Evolutionary conservation across 2,888 invertebrate species (phyloP).

Genomic region (Orthosia incerta): DNA sequence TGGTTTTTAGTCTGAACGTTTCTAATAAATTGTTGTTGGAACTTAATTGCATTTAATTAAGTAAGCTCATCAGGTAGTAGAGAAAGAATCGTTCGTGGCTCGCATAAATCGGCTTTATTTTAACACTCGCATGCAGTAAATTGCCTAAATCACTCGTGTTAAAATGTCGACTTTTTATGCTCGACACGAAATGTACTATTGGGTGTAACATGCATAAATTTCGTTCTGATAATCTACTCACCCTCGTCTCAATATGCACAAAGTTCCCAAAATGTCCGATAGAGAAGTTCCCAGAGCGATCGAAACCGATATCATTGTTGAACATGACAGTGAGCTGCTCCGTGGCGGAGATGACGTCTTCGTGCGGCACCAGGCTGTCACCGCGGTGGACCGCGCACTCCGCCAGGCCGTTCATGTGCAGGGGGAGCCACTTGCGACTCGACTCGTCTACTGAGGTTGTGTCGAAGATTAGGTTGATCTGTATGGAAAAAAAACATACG

Average conservation of each 20-base stretch:
- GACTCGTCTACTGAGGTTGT: slow-evolving; percentile 91
- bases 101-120: no score
- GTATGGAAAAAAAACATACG: slow-evolving; percentile 49
- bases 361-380: slow-evolving; percentile 91
- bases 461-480: slow-evolving; percentile 94
- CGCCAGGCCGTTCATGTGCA: slow-evolving; percentile 94
- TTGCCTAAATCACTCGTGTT: no score
- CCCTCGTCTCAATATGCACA: slow-evolving; percentile 93
- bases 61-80: no score
- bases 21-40: no score
- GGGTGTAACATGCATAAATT: no score
- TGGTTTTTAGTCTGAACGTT: no score
- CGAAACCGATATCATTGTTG: slow-evolving; percentile 92
- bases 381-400: slow-evolving; percentile 94
- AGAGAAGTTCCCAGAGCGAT: slow-evolving; percentile 91
- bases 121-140: no score
- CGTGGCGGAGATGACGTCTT: slow-evolving; percentile 94
- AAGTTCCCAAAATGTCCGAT: slow-evolving; percentile 94
- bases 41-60: no score
- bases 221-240: slow-evolving; percentile 67
- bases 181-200: no score
- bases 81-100: no score
- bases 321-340: slow-evolving; percentile 94
- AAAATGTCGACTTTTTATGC: no score
- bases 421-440: slow-evolving; percentile 93